phyloP scores from a whole-genome alignment of 2,797 vertebrate genomes.

The Columba guinea region DNA sequence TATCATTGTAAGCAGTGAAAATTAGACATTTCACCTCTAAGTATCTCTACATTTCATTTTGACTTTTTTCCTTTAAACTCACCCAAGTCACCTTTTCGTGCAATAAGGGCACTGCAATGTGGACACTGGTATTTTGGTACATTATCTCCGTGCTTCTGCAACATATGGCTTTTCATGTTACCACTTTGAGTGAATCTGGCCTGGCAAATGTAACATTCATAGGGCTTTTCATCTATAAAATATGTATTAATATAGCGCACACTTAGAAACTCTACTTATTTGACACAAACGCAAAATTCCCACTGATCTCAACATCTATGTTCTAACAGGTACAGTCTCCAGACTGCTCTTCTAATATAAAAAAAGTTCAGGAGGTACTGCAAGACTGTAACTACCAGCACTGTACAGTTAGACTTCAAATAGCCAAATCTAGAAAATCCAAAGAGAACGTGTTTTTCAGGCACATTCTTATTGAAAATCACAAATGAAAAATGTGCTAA shows the following conservation, averaged over 20 bases:
- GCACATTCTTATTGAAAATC: not conserved
- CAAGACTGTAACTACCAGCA: not conserved
- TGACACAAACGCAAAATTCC: not conserved
- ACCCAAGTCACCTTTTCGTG: slow-evolving; percentile 74
- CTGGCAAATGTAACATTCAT: slow-evolving; percentile 66
- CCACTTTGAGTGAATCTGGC: slow-evolving; percentile 72
- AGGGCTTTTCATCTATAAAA: slow-evolving; percentile 71
- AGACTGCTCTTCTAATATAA: not conserved
- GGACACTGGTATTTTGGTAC: slow-evolving; percentile 71
- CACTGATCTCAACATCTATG: not conserved
- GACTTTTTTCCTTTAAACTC: slow-evolving; percentile 8
- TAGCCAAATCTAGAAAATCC: not conserved
- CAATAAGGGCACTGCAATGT: slow-evolving; percentile 30
- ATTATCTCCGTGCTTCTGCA: slow-evolving; percentile 70
- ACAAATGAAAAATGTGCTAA: not conserved
- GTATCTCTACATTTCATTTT: not conserved
- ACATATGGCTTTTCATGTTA: slow-evolving; percentile 70
- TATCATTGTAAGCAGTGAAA: not conserved
- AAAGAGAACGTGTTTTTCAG: not conserved
- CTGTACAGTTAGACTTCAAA: not conserved
- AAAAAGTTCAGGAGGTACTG: not conserved
- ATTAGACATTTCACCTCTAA: not conserved
- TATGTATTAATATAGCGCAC: not conserved
- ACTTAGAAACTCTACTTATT: not conserved
- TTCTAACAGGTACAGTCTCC: not conserved